Conservation (phyloP, 2,113 vertebrate species). For the Motacilla tschutschensis region DNA sequence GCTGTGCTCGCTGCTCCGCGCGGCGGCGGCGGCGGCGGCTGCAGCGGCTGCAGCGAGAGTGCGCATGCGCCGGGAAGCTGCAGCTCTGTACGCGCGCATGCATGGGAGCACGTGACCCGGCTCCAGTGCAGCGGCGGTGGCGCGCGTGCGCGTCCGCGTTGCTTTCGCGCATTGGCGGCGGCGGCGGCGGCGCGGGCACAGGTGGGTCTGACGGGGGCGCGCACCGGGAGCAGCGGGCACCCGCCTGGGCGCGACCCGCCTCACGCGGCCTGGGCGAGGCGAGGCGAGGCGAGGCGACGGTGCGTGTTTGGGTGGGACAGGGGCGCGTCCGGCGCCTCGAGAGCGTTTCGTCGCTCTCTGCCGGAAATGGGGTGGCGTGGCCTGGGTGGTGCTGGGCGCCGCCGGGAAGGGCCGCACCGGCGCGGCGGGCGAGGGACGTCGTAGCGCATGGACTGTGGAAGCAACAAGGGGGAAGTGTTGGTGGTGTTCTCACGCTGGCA, state of each 20-base stretch:
- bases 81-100: slow-evolving; percentile 27
- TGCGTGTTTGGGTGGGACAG: neutral
- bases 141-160: slow-evolving; percentile 65
- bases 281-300: neutral
- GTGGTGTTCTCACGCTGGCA: rapidly evolving
- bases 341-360: rapidly evolving
- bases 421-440: neutral
- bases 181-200: neutral
- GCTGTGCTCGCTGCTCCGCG: neutral
- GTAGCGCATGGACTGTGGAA: rapidly evolving
- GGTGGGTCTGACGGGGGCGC: neutral
- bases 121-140: slow-evolving; percentile 68
- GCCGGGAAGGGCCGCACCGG: neutral
- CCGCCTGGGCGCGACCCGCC: neutral
- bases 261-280: neutral
- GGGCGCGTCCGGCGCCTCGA: neutral
- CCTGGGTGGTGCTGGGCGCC: neutral
- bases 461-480: rapidly evolving
- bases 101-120: slow-evolving; percentile 77
- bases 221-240: neutral
- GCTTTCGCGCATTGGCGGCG: neutral
- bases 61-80: slow-evolving; percentile 18
- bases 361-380: rapidly evolving
- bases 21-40: neutral
- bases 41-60: neutral